These are phyloP conservation scores for Lepus timidus DNA, from an alignment of 2,113 vertebrate genomes.

Conservation along the genomic window DNA sequence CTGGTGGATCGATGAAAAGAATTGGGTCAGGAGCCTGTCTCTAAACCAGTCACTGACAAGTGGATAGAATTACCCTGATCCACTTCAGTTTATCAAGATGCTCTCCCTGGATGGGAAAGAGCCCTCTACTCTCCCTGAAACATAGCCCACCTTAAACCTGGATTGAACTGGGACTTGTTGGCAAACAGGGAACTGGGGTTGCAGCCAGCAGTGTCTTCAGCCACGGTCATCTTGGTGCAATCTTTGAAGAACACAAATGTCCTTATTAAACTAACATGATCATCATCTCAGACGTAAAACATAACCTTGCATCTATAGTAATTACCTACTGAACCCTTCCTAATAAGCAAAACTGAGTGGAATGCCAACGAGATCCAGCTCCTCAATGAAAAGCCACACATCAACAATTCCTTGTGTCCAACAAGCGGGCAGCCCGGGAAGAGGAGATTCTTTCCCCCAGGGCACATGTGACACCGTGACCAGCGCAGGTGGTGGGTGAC, in stretches of 20 bases:
- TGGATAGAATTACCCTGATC: neutral
- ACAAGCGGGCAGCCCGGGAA: neutral
- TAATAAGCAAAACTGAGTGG: neutral
- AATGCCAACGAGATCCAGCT: neutral
- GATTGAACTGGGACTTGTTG: neutral
- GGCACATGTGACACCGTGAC: conserved; percentile 13
- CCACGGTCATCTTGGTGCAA: neutral
- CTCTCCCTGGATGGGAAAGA: neutral
- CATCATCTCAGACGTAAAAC: neutral
- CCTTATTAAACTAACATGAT: conserved; percentile 8
- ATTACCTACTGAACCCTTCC: neutral
- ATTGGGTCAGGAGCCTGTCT: neutral
- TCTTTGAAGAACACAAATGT: neutral
- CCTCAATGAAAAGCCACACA: neutral
- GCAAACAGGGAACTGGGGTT: neutral
- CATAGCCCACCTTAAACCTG: neutral
- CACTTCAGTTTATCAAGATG: neutral
- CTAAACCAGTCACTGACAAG: neutral
- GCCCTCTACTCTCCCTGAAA: neutral
- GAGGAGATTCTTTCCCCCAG: neutral
- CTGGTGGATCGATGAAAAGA: neutral
- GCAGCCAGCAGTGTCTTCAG: neutral
- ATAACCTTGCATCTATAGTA: neutral
- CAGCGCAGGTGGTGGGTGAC: conserved; percentile 73
- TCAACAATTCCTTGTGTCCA: neutral